phyloP scores from a whole-genome alignment of 2,113 vertebrate genomes.

The Chiloscyllium plagiosum region DNA sequence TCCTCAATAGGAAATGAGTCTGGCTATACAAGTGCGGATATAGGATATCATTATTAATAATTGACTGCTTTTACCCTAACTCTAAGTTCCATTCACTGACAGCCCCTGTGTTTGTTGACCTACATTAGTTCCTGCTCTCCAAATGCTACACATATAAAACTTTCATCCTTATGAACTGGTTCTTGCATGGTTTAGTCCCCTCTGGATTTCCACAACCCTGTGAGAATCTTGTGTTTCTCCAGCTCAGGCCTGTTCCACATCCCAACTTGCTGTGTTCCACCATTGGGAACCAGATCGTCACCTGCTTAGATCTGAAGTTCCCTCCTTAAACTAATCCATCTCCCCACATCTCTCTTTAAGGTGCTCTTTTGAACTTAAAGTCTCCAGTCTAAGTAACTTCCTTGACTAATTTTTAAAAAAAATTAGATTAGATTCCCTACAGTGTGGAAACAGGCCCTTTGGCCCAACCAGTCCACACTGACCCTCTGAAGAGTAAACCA shows the following conservation, averaged over 20 bases:
- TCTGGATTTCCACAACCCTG: background rate
- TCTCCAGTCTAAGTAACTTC: background rate
- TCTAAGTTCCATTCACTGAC: background rate
- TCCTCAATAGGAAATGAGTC: background rate
- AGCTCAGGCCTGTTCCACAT: background rate
- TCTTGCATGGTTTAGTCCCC: too few species aligned
- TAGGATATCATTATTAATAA: background rate
- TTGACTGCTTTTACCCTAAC: background rate
- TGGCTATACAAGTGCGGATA: background rate
- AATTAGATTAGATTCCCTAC: too few species aligned
- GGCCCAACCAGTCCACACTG: too few species aligned
- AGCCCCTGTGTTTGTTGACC: too few species aligned
- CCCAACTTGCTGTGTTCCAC: background rate
- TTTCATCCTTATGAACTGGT: too few species aligned
- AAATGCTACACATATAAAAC: background rate
- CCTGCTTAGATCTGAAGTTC: background rate
- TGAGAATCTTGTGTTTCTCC: background rate
- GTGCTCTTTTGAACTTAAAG: background rate
- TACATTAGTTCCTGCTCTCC: too few species aligned
- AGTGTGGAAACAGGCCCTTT: too few species aligned
- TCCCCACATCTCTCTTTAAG: background rate
- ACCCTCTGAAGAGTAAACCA: too few species aligned
- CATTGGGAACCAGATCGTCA: background rate
- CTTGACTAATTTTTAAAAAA: background rate
- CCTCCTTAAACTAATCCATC: background rate